A percentile compares a stretch with the other conserved stretches of the same genome.
Conservation (phyloP, 2,113 vertebrate species). For the Condylura cristata region DNA sequence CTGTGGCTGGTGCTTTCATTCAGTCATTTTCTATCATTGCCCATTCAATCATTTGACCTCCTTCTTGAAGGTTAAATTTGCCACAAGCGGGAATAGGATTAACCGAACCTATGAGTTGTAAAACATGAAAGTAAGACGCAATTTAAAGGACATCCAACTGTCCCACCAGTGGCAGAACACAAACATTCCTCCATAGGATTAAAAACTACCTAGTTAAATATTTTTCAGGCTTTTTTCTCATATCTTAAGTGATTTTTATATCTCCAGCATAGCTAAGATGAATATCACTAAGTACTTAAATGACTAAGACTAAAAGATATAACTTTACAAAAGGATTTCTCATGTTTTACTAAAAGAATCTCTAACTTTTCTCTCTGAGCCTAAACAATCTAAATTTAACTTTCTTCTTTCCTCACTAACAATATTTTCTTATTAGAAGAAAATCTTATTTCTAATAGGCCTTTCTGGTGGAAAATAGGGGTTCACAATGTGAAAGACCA, state of each 20-base stretch:
- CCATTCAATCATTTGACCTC: no score
- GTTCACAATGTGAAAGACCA: slow-evolving; percentile 41
- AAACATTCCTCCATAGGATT: neutral
- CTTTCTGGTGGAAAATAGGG: neutral
- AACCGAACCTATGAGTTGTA: neutral
- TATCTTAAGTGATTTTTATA: neutral
- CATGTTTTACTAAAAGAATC: neutral
- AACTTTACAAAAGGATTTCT: neutral
- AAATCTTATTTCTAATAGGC: slow-evolving; percentile 7
- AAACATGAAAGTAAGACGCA: neutral
- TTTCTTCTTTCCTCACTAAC: slow-evolving; percentile 21
- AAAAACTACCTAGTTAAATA: neutral
- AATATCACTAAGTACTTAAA: neutral
- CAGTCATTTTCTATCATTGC: neutral
- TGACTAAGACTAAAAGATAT: neutral
- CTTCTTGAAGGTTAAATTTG: neutral
- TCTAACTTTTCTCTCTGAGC: neutral
- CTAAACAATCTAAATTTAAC: slow-evolving; percentile 18
- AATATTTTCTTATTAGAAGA: slow-evolving; percentile 26
- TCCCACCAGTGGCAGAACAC: neutral
- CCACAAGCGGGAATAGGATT: neutral
- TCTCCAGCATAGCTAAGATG: neutral
- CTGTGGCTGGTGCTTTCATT: neutral
- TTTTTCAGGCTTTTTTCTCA: neutral
- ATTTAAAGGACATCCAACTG: neutral